A percentile compares a stretch with the other conserved stretches of the same genome.
phyloP scores from a whole-genome alignment of 2,113 vertebrate species.

The Dromaius novaehollandiae region DNA sequence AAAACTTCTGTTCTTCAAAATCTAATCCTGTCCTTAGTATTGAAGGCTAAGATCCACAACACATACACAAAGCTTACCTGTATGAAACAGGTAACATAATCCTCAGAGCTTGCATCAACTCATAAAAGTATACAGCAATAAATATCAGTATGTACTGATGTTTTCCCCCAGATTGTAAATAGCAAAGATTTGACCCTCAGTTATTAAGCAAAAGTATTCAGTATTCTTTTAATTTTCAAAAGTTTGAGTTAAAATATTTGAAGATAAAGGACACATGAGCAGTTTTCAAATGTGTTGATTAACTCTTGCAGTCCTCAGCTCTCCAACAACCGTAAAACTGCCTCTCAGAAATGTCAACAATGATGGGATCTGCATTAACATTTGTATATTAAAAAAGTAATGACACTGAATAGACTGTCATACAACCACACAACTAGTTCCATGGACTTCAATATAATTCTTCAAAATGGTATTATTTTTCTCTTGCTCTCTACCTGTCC shows the following conservation, averaged over 20 bases:
- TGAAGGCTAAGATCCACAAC: not conserved
- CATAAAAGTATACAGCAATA: not conserved
- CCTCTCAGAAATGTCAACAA: not conserved
- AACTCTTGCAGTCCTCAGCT: not conserved
- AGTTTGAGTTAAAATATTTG: not conserved
- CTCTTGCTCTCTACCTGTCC: not conserved
- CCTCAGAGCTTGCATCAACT: not conserved
- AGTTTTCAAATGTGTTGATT: not conserved
- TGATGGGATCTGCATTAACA: not conserved
- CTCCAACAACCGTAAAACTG: not conserved
- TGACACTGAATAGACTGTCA: not conserved
- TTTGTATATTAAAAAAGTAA: not conserved
- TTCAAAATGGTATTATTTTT: not conserved
- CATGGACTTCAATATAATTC: not conserved
- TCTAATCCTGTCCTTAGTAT: not conserved
- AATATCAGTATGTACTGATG: not conserved
- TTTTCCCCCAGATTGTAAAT: not conserved
- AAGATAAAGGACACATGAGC: not conserved
- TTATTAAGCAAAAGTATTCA: not conserved
- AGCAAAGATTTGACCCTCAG: not conserved
- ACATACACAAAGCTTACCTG: not conserved
- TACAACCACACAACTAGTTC: not conserved
- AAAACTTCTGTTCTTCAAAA: not conserved
- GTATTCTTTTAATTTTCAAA: not conserved
- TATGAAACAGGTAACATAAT: not conserved